Evolutionary conservation across 2,888 invertebrate genomes (phyloP), one percentile per base, ranked within the genome.

Genomic region (Caenorhabditis wallacei): DNA sequence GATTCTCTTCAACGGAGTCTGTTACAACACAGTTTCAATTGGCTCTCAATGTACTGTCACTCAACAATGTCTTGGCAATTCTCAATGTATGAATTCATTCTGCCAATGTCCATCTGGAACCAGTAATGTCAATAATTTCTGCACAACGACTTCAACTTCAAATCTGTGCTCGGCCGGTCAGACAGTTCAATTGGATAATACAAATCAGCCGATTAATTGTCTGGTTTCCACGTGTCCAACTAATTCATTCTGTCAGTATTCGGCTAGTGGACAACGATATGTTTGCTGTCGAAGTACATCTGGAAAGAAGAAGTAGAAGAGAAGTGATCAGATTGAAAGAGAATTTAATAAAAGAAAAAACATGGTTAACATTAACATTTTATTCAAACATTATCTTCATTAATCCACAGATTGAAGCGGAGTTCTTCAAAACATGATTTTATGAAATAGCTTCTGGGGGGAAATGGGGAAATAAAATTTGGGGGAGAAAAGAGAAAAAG

Each of bases 21-120:
- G 88, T 64, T 84, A 81, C 26, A 84, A 85, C 35, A 82, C 83
- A 0, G 84, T 78, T 10, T 56, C 74, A 5, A 68, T 85, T 10
- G 88, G 88, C 1, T 79, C 81, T 8, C 71, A 79, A n/a, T 89
- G 89, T 37, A 63, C 51, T 0, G 71, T 82, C 74, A 84, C 84
- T 22, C 71, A 84, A 48, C 89, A 89, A 51, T 89, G 89, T 61
- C 66, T 81, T 10, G 72, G 66, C 2, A 80, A 57, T 18, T 76
- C 83, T 0, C 75, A 80, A 46, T 85, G 85, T 30, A 16, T 64
- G 11, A 83, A 79, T 53, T 71, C 74, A 0, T 54, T 76, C 59
- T 85, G 85, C 48, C 82, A 82, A 46, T 83, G 83, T 22, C 74
- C 83, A 4, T 53, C 78, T n/a, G 83, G 83, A 20, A 61, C 64